Evolutionary conservation across 2,113 vertebrate species (phyloP).

Genomic region (Megaptera novaeangliae): DNA sequence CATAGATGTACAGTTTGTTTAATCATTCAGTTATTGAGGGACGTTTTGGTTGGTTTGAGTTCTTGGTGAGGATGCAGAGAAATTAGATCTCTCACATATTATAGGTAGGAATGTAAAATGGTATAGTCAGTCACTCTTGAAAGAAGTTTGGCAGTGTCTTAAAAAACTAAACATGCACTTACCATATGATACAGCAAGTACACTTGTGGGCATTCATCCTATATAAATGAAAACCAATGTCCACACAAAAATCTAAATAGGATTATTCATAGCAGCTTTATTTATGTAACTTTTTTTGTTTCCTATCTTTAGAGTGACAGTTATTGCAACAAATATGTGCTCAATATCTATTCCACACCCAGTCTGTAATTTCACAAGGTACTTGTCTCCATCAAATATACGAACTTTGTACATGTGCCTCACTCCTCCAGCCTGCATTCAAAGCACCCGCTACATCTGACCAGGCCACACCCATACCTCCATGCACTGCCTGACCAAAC

Average conservation of each 20-base stretch:
- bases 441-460: background rate
- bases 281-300: background rate
- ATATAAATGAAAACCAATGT: background rate
- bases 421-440: background rate
- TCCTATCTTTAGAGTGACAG: background rate
- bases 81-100: background rate
- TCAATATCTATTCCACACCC: background rate
- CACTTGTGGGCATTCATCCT: background rate
- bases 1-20: background rate
- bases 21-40: background rate
- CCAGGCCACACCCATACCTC: no score
- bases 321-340: background rate
- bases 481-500: background rate
- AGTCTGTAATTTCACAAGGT: background rate
- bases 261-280: background rate
- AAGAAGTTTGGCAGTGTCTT: background rate
- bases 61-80: background rate
- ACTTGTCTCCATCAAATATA: background rate
- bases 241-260: background rate
- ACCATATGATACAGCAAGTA: background rate
- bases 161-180: background rate
- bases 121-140: background rate
- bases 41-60: background rate
- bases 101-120: background rate
- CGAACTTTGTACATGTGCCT: background rate